These are phyloP conservation scores for Caerostris extrusa DNA, from an alignment of 1,140 invertebrate species.

Conservation along the genomic window DNA sequence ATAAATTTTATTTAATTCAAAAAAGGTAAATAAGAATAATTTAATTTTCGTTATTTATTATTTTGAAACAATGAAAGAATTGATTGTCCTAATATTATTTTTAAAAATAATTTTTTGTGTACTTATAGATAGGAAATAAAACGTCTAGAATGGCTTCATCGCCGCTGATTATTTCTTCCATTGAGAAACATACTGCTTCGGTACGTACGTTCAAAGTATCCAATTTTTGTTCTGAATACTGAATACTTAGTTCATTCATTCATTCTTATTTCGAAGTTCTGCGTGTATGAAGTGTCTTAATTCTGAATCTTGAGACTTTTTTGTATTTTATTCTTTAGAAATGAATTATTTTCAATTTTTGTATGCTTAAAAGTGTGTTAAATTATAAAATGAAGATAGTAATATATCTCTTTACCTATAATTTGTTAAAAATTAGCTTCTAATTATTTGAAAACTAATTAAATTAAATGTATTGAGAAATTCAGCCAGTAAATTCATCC, in stretches of 20 bases:
- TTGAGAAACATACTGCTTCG: constrained; percentile 78
- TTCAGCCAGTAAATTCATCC: too few relatives aligned
- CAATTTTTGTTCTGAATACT: background rate
- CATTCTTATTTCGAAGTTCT: background rate
- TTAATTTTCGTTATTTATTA: background rate
- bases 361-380: too few relatives aligned
- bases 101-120: background rate
- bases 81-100: background rate
- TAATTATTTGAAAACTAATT: too few relatives aligned
- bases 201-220: constrained; percentile 60
- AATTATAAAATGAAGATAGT: too few relatives aligned
- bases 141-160: constrained; percentile 73
- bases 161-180: constrained; percentile 78
- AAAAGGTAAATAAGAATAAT: background rate
- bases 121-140: constrained; percentile 76
- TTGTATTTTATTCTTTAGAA: too few relatives aligned
- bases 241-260: background rate
- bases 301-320: too few relatives aligned
- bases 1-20: constrained; percentile 19
- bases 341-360: too few relatives aligned
- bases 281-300: too few relatives aligned
- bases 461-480: too few relatives aligned
- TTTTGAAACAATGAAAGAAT: background rate
- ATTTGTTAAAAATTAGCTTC: too few relatives aligned
- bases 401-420: too few relatives aligned